Conservation (phyloP, 2,113 vertebrate genomes). For the Lampris incognitus region DNA sequence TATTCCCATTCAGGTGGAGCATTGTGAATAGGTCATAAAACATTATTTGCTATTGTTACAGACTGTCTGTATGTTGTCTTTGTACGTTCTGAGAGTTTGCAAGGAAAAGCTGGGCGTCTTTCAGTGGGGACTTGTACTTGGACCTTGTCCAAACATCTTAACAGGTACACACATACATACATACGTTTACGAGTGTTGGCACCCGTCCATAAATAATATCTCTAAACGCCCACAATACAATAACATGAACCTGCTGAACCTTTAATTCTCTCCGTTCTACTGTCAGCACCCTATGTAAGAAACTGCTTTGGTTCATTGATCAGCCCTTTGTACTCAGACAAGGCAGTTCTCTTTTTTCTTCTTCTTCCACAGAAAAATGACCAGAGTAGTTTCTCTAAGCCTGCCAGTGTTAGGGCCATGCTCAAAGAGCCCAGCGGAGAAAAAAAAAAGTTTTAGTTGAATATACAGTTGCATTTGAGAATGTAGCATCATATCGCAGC, state of each 20-base stretch:
- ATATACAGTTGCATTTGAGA: too few species aligned
- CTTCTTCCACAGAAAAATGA: constrained; percentile 44
- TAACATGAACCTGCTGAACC: constrained; percentile 55
- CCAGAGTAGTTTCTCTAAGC: constrained; percentile 27
- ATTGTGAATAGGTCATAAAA: not conserved
- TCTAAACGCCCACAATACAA: constrained; percentile 38
- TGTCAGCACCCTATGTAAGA: constrained; percentile 45
- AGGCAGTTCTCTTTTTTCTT: constrained; percentile 50
- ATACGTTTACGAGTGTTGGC: constrained; percentile 35
- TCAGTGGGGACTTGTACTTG: constrained; percentile 6
- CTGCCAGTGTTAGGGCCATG: constrained; percentile 13
- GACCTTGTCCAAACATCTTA: not conserved
- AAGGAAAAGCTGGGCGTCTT: not conserved
- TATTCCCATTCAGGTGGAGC: not conserved
- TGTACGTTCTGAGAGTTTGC: not conserved
- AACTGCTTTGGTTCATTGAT: constrained; percentile 9
- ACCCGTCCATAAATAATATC: constrained; percentile 30
- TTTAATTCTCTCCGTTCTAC: constrained; percentile 45
- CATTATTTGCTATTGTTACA: constrained; percentile 3
- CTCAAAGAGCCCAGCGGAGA: too few species aligned
- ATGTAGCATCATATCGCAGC: too few species aligned
- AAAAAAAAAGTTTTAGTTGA: too few species aligned
- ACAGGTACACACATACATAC: constrained; percentile 2
- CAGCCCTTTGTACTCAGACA: constrained; percentile 3
- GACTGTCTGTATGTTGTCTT: not conserved